These are phyloP conservation scores for Melanerpes aurifrons DNA, from an alignment of 2,113 vertebrate genomes.

Conservation along the genomic window DNA sequence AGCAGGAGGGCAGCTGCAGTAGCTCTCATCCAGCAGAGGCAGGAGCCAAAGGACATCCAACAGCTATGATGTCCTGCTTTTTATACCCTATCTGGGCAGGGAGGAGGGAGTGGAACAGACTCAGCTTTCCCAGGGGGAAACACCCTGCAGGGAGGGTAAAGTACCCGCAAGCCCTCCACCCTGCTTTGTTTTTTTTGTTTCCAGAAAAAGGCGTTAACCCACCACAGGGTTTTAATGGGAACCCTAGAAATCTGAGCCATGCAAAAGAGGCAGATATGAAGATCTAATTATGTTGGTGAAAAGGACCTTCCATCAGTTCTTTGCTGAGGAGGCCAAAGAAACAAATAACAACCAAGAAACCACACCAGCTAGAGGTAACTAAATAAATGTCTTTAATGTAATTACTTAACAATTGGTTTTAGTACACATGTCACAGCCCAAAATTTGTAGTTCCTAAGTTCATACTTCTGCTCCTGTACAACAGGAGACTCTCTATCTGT, in stretches of 20 bases:
- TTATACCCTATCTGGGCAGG: too few species aligned
- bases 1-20: too few species aligned
- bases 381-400: background rate
- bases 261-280: background rate
- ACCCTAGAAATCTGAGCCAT: background rate
- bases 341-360: background rate
- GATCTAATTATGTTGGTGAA: background rate
- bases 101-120: too few species aligned
- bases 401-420: background rate
- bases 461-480: background rate
- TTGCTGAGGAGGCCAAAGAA: background rate
- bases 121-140: too few species aligned
- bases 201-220: too few species aligned
- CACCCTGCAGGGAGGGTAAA: too few species aligned
- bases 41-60: too few species aligned
- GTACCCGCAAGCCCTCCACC: too few species aligned
- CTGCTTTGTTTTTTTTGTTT: too few species aligned
- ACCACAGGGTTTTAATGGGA: background rate
- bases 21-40: too few species aligned
- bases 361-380: background rate
- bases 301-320: background rate
- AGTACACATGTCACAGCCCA: background rate
- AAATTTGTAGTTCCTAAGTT: background rate
- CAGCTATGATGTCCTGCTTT: too few species aligned
- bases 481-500: background rate